Evolutionary conservation across 2,797 vertebrate genomes (phyloP).

Genomic region (Tragopan temminckii): DNA sequence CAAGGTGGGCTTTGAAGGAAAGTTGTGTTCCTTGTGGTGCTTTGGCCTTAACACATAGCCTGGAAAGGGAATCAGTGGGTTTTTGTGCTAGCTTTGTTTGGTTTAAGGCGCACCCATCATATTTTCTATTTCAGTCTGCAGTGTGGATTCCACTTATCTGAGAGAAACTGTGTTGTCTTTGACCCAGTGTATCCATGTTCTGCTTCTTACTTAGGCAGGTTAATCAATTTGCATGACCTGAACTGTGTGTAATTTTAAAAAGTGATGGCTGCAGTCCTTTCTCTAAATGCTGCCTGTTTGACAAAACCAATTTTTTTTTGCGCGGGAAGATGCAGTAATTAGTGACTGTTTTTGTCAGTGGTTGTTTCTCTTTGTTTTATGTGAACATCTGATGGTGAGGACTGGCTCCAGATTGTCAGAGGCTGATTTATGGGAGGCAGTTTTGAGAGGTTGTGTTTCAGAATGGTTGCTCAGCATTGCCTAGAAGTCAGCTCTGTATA

Average conservation of each 20-base stretch:
- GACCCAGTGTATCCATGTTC: neutral
- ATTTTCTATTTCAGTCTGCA: neutral
- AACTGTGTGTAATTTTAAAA: slow-evolving; percentile 30
- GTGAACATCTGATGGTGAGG: neutral
- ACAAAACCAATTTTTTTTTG: neutral
- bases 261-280: neutral
- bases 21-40: neutral
- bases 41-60: neutral
- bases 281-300: neutral
- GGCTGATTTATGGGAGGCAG: neutral
- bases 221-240: neutral
- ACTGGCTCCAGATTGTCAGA: neutral
- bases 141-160: neutral
- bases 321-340: neutral
- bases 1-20: neutral
- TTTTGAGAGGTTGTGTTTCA: neutral
- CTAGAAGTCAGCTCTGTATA: neutral
- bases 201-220: neutral
- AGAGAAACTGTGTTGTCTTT: neutral
- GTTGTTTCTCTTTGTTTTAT: neutral
- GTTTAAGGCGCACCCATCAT: neutral
- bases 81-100: neutral
- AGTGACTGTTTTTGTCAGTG: neutral
- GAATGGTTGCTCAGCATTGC: neutral
- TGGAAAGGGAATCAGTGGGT: neutral